Conservation (phyloP, 2,797 vertebrate species). For the Tragelaphus oryx region DNA sequence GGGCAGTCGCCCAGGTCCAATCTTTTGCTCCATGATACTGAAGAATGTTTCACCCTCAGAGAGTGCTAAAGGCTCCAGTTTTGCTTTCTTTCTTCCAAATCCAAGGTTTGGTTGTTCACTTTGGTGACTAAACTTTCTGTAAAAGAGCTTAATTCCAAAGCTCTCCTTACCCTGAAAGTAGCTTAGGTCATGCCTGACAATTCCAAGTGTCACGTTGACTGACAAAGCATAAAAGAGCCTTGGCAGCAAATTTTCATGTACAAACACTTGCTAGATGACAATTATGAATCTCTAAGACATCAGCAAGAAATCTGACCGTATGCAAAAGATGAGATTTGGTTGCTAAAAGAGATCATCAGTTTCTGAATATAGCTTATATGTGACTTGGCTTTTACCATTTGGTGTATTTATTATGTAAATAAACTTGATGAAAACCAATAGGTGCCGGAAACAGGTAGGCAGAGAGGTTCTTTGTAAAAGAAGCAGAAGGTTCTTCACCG, state of each 20-base stretch:
- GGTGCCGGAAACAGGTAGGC: not conserved
- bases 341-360: not conserved
- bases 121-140: constrained; percentile 15
- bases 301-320: not conserved
- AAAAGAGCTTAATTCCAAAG: not conserved
- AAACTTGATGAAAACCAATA: not conserved
- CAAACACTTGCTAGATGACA: constrained; percentile 42
- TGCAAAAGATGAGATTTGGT: constrained; percentile 13
- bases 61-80: not conserved
- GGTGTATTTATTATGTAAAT: not conserved
- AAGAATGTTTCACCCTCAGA: not conserved
- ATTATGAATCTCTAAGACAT: not conserved
- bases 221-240: constrained; percentile 37
- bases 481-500: not conserved
- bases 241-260: not conserved
- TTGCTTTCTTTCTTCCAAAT: constrained; percentile 10
- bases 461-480: not conserved
- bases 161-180: not conserved
- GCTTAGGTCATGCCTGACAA: constrained; percentile 15
- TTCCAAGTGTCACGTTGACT: constrained; percentile 18
- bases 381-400: not conserved
- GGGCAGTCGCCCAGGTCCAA: not conserved
- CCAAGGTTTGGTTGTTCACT: not conserved
- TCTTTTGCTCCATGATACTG: not conserved
- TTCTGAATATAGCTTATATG: not conserved